A percentile compares a stretch with the other conserved stretches of the same genome.
Conservation (phyloP, 92 coral and sea anemone species). For the Palythoa grandis region DNA sequence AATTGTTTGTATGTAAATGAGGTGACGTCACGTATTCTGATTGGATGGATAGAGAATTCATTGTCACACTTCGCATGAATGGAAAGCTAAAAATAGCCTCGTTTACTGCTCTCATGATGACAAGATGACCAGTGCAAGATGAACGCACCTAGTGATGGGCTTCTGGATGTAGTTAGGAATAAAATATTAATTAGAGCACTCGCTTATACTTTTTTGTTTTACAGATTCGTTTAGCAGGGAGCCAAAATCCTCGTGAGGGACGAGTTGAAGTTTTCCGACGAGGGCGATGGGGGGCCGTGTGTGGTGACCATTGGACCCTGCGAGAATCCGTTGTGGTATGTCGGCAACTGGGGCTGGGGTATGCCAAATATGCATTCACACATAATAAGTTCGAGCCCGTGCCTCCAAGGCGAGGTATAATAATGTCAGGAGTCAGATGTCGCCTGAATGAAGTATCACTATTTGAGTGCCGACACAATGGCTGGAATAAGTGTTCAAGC, state of each 20-base stretch:
- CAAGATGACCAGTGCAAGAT: too few relatives aligned
- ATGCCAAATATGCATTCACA: conserved; percentile 65
- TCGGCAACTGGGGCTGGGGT: conserved; percentile 83
- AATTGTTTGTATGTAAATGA: too few relatives aligned
- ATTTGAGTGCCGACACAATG: conserved; percentile 70
- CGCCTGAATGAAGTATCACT: conserved; percentile 70
- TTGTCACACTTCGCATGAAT: too few relatives aligned
- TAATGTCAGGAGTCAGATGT: conserved; percentile 78
- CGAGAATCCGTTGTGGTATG: conserved; percentile 87
- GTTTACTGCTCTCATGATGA: too few relatives aligned
- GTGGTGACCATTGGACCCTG: conserved; percentile 86
- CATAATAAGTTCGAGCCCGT: conserved; percentile 48
- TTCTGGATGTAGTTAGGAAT: too few relatives aligned
- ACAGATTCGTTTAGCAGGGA: conserved; percentile 52
- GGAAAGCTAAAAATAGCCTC: too few relatives aligned
- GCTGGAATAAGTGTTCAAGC: conserved; percentile 61
- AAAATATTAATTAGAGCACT: background rate
- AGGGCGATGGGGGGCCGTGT: conserved; percentile 80
- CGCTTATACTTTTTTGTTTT: background rate
- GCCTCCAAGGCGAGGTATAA: conserved; percentile 50
- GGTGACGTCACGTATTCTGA: too few relatives aligned
- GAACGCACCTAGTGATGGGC: too few relatives aligned
- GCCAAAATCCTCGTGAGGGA: conserved; percentile 48
- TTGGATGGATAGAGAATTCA: too few relatives aligned
- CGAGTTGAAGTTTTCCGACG: conserved; percentile 53